phyloP scores from a whole-genome alignment of 2,797 vertebrate genomes.

The Sebastes kiyomatsui region DNA sequence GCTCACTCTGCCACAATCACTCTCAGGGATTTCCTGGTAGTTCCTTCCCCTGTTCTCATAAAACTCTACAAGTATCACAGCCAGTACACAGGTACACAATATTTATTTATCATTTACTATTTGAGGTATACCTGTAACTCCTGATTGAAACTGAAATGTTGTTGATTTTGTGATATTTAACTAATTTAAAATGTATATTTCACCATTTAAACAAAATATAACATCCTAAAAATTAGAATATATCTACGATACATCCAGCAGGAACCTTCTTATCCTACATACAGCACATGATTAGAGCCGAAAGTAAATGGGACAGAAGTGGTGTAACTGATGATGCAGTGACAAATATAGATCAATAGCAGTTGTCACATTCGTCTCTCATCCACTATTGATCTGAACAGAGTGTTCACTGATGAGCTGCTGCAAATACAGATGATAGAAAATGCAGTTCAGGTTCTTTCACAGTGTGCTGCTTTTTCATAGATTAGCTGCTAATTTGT shows the following conservation, averaged over 20 bases:
- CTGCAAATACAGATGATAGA: slow-evolving; percentile 15
- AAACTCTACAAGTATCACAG: slow-evolving; percentile 98
- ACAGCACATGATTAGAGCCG: background rate
- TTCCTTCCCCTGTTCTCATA: slow-evolving; percentile 94
- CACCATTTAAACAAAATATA: background rate
- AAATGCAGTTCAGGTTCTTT: slow-evolving; percentile 15
- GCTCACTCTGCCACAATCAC: slow-evolving; percentile 92
- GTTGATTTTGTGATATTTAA: background rate
- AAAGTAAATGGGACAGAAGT: background rate
- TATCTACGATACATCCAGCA: background rate
- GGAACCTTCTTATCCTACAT: background rate
- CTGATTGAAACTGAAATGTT: background rate
- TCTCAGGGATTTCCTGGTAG: slow-evolving; percentile 93
- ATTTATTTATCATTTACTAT: background rate
- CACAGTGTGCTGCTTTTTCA: background rate
- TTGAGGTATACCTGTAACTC: background rate
- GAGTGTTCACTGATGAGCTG: slow-evolving; percentile 29
- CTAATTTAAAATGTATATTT: background rate
- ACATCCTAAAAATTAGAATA: background rate
- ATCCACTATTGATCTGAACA: slow-evolving; percentile 50
- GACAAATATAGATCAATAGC: slow-evolving; percentile 24
- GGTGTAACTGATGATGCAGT: background rate
- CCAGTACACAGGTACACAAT: slow-evolving; percentile 87
- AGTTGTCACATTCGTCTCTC: background rate
- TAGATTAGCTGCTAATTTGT: background rate